Percentiles rank a stretch among this genome's conserved stretches.
These are phyloP conservation scores for Campoletis sonorensis DNA, from an alignment of 1,140 invertebrate genomes.

Conservation along the genomic window DNA sequence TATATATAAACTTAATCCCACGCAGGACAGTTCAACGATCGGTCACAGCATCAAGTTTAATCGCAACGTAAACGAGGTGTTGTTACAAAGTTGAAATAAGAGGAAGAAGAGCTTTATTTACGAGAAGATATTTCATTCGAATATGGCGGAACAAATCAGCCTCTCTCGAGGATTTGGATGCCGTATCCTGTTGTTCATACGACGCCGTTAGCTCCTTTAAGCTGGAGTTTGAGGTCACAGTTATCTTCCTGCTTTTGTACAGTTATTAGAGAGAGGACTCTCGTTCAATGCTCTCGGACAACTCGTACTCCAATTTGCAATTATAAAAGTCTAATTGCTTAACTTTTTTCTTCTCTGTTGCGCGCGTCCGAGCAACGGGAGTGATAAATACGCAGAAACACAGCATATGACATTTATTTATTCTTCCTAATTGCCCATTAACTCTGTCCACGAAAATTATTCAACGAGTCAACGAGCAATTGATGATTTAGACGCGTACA, in stretches of 20 bases:
- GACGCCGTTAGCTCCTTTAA: conserved; percentile 2
- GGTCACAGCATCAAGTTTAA: conserved; percentile 50
- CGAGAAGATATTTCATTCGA: conserved; percentile 40
- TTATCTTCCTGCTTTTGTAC: conserved; percentile 60
- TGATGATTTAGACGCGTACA: too few relatives aligned
- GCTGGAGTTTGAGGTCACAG: background rate
- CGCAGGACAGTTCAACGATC: conserved; percentile 51
- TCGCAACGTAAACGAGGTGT: conserved; percentile 44
- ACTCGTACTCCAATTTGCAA: conserved; percentile 42
- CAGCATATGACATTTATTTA: too few relatives aligned
- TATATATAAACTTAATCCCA: conserved; percentile 12
- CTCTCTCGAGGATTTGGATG: conserved; percentile 56
- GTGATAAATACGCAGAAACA: too few relatives aligned
- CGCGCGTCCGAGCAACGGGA: conserved; percentile 34
- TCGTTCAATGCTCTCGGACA: conserved; percentile 46
- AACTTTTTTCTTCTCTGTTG: background rate
- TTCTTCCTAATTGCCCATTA: too few relatives aligned
- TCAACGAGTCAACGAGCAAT: too few relatives aligned
- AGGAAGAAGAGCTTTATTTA: conserved; percentile 26
- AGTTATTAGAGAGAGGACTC: conserved; percentile 60
- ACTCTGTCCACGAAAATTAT: too few relatives aligned
- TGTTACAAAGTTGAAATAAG: conserved; percentile 30
- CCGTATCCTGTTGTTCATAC: conserved; percentile 54
- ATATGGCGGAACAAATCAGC: conserved; percentile 69
- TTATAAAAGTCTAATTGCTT: conserved; percentile 44